Base-by-base conservation (phyloP, 2,113 vertebrate species). In the Apus apus region DNA sequence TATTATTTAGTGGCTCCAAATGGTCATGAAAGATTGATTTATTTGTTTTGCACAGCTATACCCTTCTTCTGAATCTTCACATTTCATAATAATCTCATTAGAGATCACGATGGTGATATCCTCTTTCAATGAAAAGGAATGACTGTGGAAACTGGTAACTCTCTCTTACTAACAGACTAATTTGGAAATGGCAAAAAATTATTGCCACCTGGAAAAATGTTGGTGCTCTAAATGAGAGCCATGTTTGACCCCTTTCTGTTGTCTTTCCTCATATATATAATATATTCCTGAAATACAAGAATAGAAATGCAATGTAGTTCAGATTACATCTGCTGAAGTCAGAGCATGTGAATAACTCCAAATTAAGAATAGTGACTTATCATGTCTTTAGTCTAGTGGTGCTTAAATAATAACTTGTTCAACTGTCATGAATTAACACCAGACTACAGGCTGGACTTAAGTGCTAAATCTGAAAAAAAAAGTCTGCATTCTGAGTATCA, bases 341-440 rank as follows among this genome's bases (percentile, higher is more conserved):
- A 90, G 38, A 85, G n/a, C 27, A 87, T 79, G 64, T 89, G 58
- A 87, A 67, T 78, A 89, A 87, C 87, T 91, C 70, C 87, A 87
- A 75, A 81, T 89, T 89, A 72, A 84, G 74, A 53, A 48, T 14
- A 67, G 27, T 48, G 57, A 91, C 5, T 89, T 80, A 32, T 34
- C 0, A 0, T 56, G 48, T 90, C 68, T 77, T 77, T 18, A 51
- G 76, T 62, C 48, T 48, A 72, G 74, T 23, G 53, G 34, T 78
- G 66, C 74, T 82, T 70, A 87, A 68, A 77, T 34, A 38, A n/a
- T 74, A 57, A 60, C 54, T 74, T 76, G 20, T 73, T 73, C 65
- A 81, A 25, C 46, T 83, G 50, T 54, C 76, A 25, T n/a, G 36
- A 36, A 65, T 30, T 70, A 80, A 61, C 51, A 73, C 27, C 20